Evolutionary conservation across 1,140 invertebrate species (phyloP), one percentile per base, ranked within the genome.

Genomic region (Whitmania pigra): DNA sequence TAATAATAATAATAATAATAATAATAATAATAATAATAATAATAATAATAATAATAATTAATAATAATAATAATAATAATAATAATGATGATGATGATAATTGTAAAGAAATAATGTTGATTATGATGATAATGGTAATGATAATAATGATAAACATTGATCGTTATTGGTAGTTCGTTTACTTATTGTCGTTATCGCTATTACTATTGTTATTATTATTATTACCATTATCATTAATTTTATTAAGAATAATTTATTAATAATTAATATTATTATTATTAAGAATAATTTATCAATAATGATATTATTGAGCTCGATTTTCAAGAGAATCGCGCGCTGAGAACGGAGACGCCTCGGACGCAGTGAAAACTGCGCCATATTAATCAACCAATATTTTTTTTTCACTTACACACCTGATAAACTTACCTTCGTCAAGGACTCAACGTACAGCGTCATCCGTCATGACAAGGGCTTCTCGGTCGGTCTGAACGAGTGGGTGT

Each of bases 401-500:
- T 63, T 63, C 27, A 6, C 22, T 63, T 15, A 6, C 57, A 6
- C 15, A 15, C 43, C 43, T 15, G 1, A 11, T 15, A 63, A 15
- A 9, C 18, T 15, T 15, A 31, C 18, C 31, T 6, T 17, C 25
- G 9, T 74, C 69, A 49, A 70, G 11, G 75, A 76, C 66, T 75
- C 75, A 53, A 74, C 60, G 4, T 79, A 79, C 63, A 71, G 22
- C 11, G 71, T 73, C 9, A 60, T 73, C 15, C 72, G 75, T 6
- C 49, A 68, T 0, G 53, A 73, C 25, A 75, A 71, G 49, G 76
- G 78, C 1, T 55, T 76, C 18, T 22, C 74, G 18, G 66, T 81
- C 57, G 71, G 75, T 3, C 73, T 80, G 5, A 77, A 77, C 29
- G 76, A 77, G 40, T 79, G 75, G 74, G 53, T 80, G 22, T 79